These are phyloP conservation scores for Chloroclystis v-ata DNA, from an alignment of 2,888 invertebrate genomes.

Conservation along the genomic window DNA sequence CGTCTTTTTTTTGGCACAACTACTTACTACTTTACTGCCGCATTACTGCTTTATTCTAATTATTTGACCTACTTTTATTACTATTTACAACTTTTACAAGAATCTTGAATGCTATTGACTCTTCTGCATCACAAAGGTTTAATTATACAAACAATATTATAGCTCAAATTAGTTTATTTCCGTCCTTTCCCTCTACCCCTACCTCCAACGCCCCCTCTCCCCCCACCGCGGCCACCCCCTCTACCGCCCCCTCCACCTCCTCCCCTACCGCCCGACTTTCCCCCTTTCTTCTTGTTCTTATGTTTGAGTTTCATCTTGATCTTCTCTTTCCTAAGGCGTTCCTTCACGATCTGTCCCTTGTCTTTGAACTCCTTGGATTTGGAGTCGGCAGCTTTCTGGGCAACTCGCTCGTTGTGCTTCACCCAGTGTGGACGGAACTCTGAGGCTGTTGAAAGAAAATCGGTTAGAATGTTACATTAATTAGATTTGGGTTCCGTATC, in stretches of 20 bases:
- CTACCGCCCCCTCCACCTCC: background rate
- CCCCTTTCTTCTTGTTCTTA: constrained; percentile 53
- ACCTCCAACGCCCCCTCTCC: background rate
- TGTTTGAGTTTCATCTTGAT: constrained; percentile 74
- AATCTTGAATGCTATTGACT: too few relatives aligned
- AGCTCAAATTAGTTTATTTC: constrained; percentile 6
- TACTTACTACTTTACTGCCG: too few relatives aligned
- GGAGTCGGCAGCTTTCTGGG: constrained; percentile 46
- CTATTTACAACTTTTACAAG: too few relatives aligned
- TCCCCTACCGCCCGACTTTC: constrained; percentile 1
- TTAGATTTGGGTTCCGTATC: background rate
- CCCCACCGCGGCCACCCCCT: background rate
- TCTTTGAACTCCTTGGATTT: constrained; percentile 81
- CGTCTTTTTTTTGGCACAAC: too few relatives aligned
- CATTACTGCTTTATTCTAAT: too few relatives aligned
- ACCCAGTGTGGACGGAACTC: constrained; percentile 86
- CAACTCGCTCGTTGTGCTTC: constrained; percentile 84
- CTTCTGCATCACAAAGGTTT: too few relatives aligned
- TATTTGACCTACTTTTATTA: too few relatives aligned
- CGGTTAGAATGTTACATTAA: background rate
- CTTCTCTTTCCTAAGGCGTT: constrained; percentile 81
- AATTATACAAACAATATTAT: too few relatives aligned
- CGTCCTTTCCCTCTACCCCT: constrained; percentile 8
- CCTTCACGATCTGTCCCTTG: constrained; percentile 88
- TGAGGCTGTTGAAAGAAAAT: constrained; percentile 48